Conservation (phyloP, 1,140 invertebrate genomes). For the Dufourea novaeangliae region DNA sequence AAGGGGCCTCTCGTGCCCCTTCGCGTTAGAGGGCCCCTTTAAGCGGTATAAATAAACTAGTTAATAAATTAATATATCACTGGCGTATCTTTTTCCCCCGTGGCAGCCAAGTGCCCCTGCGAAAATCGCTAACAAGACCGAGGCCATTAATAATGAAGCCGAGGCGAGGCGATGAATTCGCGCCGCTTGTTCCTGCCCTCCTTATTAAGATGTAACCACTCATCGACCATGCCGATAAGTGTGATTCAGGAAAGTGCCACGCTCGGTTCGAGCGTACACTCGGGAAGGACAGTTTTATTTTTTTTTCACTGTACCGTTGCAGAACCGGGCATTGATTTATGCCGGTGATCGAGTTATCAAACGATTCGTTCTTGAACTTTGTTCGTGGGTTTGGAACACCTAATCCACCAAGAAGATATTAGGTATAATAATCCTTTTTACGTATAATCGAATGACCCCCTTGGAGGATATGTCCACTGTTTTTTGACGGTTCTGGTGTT, state of each 20-base stretch:
- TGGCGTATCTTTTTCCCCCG: constrained; percentile 60
- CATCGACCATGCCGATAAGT: constrained; percentile 55
- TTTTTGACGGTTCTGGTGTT: no score
- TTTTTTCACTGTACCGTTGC: constrained; percentile 29
- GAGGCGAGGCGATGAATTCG: constrained; percentile 56
- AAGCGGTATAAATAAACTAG: constrained; percentile 74
- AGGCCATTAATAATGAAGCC: constrained; percentile 62
- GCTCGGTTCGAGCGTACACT: background rate
- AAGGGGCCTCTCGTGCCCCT: constrained; percentile 50
- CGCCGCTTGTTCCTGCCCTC: constrained; percentile 55
- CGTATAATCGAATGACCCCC: no score
- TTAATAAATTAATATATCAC: constrained; percentile 79
- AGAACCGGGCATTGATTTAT: constrained; percentile 22
- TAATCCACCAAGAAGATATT: no score
- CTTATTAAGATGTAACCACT: constrained; percentile 68
- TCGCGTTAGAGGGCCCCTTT: constrained; percentile 50
- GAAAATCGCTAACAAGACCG: constrained; percentile 73
- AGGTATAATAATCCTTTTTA: no score
- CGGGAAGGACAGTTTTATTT: background rate
- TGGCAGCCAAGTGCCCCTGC: constrained; percentile 66
- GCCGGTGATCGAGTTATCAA: background rate
- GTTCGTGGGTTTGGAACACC: no score
- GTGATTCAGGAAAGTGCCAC: constrained; percentile 59
- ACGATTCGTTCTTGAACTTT: background rate
- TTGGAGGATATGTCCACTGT: no score